Conservation (phyloP, 2,113 vertebrate genomes). For the Hippocampus zosterae region DNA sequence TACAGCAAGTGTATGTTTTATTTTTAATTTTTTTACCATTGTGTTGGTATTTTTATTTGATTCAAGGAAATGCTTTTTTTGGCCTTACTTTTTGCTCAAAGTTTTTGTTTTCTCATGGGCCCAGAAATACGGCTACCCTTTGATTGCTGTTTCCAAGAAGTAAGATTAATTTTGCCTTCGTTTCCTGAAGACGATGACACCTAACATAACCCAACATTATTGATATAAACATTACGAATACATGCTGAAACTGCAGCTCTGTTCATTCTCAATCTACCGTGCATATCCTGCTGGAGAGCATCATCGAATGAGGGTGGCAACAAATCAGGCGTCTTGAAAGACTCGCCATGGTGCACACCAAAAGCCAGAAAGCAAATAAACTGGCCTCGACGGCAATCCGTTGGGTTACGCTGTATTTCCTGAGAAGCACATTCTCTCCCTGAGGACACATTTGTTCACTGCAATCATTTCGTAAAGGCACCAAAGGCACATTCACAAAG, state of each 20-base stretch:
- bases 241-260: neutral
- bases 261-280: slow-evolving; percentile 13
- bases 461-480: slow-evolving; percentile 70
- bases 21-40: too few species aligned
- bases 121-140: neutral
- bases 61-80: neutral
- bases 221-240: neutral
- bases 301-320: slow-evolving; percentile 19
- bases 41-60: too few species aligned
- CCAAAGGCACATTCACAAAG: slow-evolving; percentile 67
- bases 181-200: neutral
- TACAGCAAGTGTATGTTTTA: too few species aligned
- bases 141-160: neutral
- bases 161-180: slow-evolving; percentile 23
- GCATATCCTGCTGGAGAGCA: slow-evolving; percentile 19
- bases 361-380: slow-evolving; percentile 54
- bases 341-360: slow-evolving; percentile 14
- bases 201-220: neutral
- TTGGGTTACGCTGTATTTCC: slow-evolving; percentile 42
- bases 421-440: slow-evolving; percentile 66
- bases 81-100: neutral
- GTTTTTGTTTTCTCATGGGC: neutral
- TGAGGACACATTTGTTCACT: slow-evolving; percentile 68
- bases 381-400: slow-evolving; percentile 50
- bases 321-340: slow-evolving; percentile 29